Conservation (phyloP, 92 coral and sea anemone genomes). For the Parazoanthus swiftii region DNA sequence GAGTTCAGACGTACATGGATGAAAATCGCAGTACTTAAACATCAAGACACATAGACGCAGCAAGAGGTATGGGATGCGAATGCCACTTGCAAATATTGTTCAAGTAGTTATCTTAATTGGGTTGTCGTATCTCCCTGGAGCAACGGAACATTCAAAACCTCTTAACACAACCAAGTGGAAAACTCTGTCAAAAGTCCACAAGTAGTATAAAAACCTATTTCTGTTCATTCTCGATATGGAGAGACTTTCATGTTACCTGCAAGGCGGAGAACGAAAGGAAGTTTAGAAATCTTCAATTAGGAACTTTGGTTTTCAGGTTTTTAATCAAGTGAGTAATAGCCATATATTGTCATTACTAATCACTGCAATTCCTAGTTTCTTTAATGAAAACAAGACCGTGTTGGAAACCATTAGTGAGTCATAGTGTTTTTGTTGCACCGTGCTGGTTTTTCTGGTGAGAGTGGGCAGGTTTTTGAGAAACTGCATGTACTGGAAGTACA, state of each 20-base stretch:
- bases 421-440: background rate
- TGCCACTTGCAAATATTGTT: background rate
- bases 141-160: background rate
- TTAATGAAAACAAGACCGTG: background rate
- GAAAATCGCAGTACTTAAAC: background rate
- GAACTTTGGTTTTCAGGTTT: background rate
- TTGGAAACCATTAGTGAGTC: background rate
- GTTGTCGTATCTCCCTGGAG: background rate
- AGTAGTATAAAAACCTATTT: background rate
- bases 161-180: background rate
- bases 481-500: background rate
- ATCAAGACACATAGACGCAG: background rate
- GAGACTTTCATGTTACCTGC: background rate
- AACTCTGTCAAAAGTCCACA: background rate
- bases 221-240: background rate
- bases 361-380: background rate
- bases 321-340: background rate
- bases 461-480: background rate
- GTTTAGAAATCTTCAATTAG: background rate
- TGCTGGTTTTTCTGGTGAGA: background rate
- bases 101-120: background rate
- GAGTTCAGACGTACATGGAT: background rate
- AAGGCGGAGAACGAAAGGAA: background rate
- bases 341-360: too few species aligned
- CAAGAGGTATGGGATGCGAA: slow-evolving; percentile 14